Percentiles rank a stretch among this genome's conserved stretches.
Conservation (phyloP, 2,113 vertebrate genomes). For the Camarhynchus parvulus region DNA sequence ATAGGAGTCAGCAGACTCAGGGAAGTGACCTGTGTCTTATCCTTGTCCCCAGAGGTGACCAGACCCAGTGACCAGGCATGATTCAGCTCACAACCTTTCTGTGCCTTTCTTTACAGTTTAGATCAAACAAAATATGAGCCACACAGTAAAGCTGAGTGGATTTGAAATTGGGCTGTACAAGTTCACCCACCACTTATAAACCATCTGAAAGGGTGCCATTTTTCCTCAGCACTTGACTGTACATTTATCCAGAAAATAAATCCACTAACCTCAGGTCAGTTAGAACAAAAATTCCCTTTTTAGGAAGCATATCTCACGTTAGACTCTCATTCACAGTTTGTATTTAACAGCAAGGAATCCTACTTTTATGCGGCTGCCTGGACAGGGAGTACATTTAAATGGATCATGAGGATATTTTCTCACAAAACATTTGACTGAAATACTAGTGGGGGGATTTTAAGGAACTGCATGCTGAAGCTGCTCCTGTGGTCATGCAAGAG, state of each 20-base stretch:
- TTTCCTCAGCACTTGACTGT: not conserved
- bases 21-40: not conserved
- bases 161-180: not conserved
- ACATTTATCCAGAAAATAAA: slow-evolving; percentile 31
- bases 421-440: not conserved
- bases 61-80: not conserved
- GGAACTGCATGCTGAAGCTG: not conserved
- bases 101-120: not conserved
- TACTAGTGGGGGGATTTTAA: not conserved
- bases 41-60: not conserved
- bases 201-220: not conserved
- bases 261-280: not conserved
- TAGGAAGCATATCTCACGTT: not conserved
- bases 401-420: not conserved
- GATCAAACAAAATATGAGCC: not conserved
- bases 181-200: slow-evolving; percentile 10
- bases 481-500: not conserved
- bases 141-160: not conserved
- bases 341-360: not conserved
- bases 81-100: not conserved
- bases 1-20: not conserved
- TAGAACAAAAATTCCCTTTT: slow-evolving; percentile 32
- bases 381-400: not conserved
- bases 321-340: not conserved
- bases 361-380: not conserved